phyloP scores from a whole-genome alignment of 2,888 invertebrate genomes.

The Amphipoea oculea region DNA sequence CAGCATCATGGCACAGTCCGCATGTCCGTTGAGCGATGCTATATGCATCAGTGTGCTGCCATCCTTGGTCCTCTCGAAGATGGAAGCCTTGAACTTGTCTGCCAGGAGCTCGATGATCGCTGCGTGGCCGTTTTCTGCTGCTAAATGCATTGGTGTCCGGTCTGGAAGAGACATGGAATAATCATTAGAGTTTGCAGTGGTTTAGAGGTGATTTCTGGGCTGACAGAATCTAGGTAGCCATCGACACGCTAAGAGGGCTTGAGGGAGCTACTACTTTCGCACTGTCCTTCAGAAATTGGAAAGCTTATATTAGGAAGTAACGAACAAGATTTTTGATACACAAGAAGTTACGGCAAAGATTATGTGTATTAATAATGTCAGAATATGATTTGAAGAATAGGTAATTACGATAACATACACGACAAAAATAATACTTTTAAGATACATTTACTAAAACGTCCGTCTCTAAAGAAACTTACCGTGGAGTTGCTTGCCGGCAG shows the following conservation, averaged over 20 bases:
- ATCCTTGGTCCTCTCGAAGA: conserved; percentile 98
- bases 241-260: no score
- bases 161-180: conserved; percentile 89
- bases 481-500: background rate
- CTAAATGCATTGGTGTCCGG: conserved; percentile 99
- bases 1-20: conserved; percentile 99
- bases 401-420: background rate
- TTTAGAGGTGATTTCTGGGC: background rate
- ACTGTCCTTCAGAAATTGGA: background rate
- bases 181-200: conserved; percentile 4
- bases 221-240: background rate
- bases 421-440: background rate
- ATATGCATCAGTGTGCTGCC: conserved; percentile 99
- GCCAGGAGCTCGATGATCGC: conserved; percentile 98
- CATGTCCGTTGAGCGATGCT: conserved; percentile 98
- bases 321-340: background rate
- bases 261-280: background rate
- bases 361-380: background rate
- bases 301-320: background rate
- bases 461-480: background rate
- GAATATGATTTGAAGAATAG: background rate
- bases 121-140: conserved; percentile 99
- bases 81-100: conserved; percentile 99
- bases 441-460: background rate
- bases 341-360: background rate